These are phyloP conservation scores for Ruditapes philippinarum DNA, from an alignment of 1,140 invertebrate genomes.

Conservation along the genomic window DNA sequence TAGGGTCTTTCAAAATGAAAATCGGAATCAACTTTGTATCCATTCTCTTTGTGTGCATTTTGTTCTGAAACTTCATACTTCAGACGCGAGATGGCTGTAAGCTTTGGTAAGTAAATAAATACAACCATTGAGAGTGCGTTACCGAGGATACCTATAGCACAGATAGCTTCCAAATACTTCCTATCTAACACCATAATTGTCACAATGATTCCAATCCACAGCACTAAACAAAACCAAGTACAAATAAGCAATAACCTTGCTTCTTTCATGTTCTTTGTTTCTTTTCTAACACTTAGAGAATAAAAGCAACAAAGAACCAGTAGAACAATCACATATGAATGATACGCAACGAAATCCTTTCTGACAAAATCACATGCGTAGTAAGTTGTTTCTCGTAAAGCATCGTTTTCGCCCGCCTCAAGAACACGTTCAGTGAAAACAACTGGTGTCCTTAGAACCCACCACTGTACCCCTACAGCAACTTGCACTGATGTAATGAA, in stretches of 20 bases:
- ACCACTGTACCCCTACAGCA: constrained; percentile 78
- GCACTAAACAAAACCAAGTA: constrained; percentile 86
- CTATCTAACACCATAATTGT: constrained; percentile 87
- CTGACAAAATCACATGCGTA: constrained; percentile 80
- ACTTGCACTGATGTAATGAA: constrained; percentile 88
- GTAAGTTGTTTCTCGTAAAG: constrained; percentile 26
- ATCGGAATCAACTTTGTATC: constrained; percentile 80
- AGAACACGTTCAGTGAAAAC: constrained; percentile 23
- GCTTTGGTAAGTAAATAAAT: constrained; percentile 89
- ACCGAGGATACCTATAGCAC: constrained; percentile 89
- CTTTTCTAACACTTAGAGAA: constrained; percentile 87
- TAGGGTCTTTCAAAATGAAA: constrained; percentile 83
- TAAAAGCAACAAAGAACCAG: constrained; percentile 87
- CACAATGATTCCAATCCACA: constrained; percentile 88
- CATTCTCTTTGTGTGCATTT: constrained; percentile 67
- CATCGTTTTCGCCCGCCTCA: neutral
- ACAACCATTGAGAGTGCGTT: constrained; percentile 88
- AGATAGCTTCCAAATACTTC: constrained; percentile 87
- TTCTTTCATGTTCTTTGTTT: constrained; percentile 89
- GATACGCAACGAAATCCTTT: constrained; percentile 78
- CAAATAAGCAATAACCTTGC: constrained; percentile 89
- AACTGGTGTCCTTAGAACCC: constrained; percentile 70
- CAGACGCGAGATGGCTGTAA: constrained; percentile 88
- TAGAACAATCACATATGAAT: constrained; percentile 89
- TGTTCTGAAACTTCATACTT: constrained; percentile 80